These are phyloP conservation scores for Platycnemis pennipes DNA, from an alignment of 2,888 invertebrate genomes.

Conservation along the genomic window DNA sequence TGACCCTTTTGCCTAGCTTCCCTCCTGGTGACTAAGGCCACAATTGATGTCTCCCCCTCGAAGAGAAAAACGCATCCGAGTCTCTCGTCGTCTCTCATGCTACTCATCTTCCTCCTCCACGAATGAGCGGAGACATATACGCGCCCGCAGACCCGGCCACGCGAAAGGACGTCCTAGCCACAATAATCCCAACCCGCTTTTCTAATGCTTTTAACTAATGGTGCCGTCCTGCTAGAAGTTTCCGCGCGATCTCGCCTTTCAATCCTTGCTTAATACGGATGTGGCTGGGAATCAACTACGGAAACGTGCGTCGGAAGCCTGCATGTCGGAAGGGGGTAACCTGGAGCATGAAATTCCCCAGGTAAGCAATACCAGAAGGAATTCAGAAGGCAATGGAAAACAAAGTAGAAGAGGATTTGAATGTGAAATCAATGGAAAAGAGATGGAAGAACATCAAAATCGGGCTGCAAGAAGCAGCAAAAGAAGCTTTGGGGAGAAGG, in stretches of 20 bases:
- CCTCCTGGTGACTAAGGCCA: neutral
- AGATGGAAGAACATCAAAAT: no score
- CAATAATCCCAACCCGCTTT: neutral
- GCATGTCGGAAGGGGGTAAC: no score
- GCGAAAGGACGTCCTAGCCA: neutral
- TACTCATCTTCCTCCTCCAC: no score
- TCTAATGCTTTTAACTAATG: neutral
- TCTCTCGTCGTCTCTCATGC: neutral
- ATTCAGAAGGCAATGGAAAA: no score
- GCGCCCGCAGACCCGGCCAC: neutral
- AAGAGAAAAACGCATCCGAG: neutral
- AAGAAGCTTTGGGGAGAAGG: no score
- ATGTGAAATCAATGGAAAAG: no score
- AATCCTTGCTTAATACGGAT: neutral
- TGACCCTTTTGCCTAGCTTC: neutral
- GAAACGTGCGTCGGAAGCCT: neutral
- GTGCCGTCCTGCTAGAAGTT: neutral
- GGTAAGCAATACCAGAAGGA: no score
- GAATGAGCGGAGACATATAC: neutral
- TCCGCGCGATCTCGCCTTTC: neutral
- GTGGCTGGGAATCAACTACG: neutral
- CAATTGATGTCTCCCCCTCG: neutral
- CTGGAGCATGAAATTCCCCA: no score
- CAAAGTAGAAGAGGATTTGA: no score
- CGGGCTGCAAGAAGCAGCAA: no score